Conservation (phyloP, 1,140 invertebrate species). For the Aethina tumida region DNA sequence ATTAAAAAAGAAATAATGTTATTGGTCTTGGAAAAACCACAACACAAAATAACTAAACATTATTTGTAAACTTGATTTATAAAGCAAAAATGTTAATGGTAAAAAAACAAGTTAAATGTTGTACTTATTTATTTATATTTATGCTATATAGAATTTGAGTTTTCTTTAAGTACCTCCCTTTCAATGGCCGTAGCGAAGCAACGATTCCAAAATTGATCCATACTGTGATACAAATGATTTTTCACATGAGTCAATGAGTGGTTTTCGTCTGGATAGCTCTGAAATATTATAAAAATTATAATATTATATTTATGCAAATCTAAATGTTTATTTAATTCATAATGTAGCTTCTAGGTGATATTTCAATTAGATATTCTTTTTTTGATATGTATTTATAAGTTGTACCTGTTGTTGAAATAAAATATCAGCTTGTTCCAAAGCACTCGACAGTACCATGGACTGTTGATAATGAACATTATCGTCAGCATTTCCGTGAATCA, state of each 20-base stretch:
- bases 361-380: background rate
- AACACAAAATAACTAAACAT: no score
- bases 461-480: slow-evolving; percentile 95
- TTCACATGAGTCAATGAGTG: slow-evolving; percentile 67
- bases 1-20: no score
- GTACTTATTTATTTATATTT: no score
- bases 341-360: no score
- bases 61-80: no score
- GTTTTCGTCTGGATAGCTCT: slow-evolving; percentile 91
- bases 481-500: slow-evolving; percentile 83
- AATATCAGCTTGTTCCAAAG: slow-evolving; percentile 68
- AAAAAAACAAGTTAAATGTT: no score
- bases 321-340: no score
- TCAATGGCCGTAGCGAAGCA: slow-evolving; percentile 13
- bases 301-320: no score
- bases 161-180: no score
- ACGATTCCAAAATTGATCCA: slow-evolving; percentile 48
- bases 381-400: slow-evolving; percentile 9
- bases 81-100: no score
- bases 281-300: slow-evolving; percentile 34
- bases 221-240: slow-evolving; percentile 77
- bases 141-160: no score
- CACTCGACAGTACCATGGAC: slow-evolving; percentile 72
- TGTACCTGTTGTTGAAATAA: slow-evolving; percentile 77
- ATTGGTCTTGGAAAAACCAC: no score